Percentiles rank a stretch among this genome's conserved stretches.
These are phyloP conservation scores for Myiozetetes cayanensis DNA, from an alignment of 2,113 vertebrate species.

Conservation along the genomic window DNA sequence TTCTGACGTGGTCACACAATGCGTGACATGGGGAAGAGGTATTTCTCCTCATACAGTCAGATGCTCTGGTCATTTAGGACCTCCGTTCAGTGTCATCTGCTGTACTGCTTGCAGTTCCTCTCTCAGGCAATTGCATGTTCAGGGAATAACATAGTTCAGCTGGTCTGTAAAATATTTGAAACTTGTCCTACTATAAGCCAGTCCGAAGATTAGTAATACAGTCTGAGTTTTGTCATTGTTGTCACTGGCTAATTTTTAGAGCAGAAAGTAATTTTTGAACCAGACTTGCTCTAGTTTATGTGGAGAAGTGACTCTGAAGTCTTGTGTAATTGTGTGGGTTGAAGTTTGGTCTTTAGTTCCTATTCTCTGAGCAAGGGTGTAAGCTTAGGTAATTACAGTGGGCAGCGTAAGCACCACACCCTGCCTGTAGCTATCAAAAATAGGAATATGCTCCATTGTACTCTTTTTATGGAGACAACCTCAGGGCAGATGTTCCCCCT, in stretches of 20 bases:
- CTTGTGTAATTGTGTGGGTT: neutral
- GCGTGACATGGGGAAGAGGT: rapidly evolving
- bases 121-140: neutral
- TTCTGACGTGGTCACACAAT: neutral
- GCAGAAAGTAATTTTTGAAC: neutral
- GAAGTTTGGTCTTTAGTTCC: neutral
- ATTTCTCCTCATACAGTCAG: neutral
- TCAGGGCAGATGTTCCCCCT: rapidly evolving
- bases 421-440: neutral
- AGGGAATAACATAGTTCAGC: neutral
- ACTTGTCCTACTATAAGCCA: neutral
- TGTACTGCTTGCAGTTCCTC: neutral
- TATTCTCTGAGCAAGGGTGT: neutral
- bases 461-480: neutral
- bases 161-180: neutral
- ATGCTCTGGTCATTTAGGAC: neutral
- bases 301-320: neutral
- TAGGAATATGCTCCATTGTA: neutral
- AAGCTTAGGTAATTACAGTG: neutral
- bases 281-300: neutral
- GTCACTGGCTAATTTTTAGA: neutral
- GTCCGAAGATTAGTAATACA: neutral
- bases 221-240: neutral
- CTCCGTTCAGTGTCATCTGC: neutral
- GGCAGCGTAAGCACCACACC: neutral